Conservation (phyloP, 2,797 vertebrate genomes). For the Pristis pectinata region DNA sequence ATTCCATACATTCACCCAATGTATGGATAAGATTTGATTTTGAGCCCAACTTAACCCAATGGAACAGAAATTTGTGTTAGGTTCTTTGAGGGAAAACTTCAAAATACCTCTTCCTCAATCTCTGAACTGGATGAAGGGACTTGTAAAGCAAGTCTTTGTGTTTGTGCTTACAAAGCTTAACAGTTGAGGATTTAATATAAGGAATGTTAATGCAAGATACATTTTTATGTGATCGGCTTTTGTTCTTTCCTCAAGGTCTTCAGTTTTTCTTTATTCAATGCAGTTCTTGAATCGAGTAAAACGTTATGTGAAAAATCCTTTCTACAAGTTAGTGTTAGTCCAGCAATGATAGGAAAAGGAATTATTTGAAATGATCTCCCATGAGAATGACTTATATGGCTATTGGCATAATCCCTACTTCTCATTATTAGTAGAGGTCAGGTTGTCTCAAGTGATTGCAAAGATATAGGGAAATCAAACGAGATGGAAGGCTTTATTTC, state of each 20-base stretch:
- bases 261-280: background rate
- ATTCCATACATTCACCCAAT: too few species aligned
- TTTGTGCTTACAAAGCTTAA: background rate
- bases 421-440: background rate
- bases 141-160: background rate
- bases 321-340: slow-evolving; percentile 13
- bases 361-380: slow-evolving; percentile 6
- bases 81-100: background rate
- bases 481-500: slow-evolving; percentile 21
- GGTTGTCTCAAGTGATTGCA: slow-evolving; percentile 2
- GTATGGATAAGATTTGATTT: background rate
- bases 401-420: slow-evolving; percentile 5
- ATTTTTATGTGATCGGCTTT: background rate
- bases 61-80: background rate
- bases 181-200: background rate
- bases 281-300: background rate
- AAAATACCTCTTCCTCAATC: background rate
- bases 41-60: background rate
- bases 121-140: background rate
- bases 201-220: background rate
- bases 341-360: background rate
- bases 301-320: background rate
- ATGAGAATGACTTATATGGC: background rate
- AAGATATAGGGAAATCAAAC: slow-evolving; percentile 23
- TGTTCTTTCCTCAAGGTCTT: background rate